Conservation (phyloP, 2,113 vertebrate species). For the Oreotrochilus melanogaster region DNA sequence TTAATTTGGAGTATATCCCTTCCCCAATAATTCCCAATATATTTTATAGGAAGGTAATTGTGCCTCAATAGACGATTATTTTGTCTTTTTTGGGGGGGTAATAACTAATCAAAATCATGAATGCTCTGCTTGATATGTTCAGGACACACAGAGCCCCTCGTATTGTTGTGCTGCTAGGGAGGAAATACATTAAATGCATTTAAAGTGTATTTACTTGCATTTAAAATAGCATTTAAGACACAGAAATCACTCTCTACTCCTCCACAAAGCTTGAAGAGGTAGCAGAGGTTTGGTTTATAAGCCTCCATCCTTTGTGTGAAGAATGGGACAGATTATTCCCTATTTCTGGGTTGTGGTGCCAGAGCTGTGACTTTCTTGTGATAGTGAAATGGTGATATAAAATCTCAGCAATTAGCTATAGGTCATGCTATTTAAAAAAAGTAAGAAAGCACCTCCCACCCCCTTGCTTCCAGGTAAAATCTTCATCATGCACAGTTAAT, state of each 20-base stretch:
- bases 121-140: neutral
- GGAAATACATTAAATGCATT: neutral
- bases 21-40: neutral
- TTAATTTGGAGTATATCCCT: neutral
- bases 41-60: neutral
- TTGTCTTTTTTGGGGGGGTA: neutral
- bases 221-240: neutral
- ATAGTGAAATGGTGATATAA: neutral
- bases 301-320: neutral
- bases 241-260: neutral
- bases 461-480: neutral
- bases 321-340: neutral
- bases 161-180: neutral
- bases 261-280: neutral
- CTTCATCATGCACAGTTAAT: neutral
- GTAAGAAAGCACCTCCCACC: neutral
- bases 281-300: neutral
- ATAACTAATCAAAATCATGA: neutral
- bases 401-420: neutral
- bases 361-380: neutral
- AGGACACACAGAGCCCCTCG: neutral
- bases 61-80: neutral
- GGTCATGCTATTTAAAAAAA: neutral
- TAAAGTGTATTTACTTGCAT: neutral
- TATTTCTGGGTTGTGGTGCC: neutral